These are phyloP conservation scores for Catharus ustulatus DNA, from an alignment of 2,797 vertebrate species.

Conservation along the genomic window DNA sequence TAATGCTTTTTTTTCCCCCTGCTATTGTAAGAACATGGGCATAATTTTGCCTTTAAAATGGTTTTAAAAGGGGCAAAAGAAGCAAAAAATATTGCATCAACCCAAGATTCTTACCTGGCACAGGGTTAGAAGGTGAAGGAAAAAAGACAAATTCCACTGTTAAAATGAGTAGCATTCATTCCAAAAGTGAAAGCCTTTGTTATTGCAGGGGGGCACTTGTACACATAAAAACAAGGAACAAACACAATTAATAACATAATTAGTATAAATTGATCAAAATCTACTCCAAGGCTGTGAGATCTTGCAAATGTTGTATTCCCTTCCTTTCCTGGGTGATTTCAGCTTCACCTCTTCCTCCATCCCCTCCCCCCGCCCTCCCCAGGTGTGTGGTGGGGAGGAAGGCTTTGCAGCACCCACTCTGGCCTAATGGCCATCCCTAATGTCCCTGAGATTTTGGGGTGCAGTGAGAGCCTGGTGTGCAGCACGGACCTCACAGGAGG, in stretches of 20 bases:
- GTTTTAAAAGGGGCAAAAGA: accelerated
- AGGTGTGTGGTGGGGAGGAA: not conserved
- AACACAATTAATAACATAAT: not conserved
- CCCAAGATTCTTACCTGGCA: not conserved
- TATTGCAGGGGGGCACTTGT: not conserved
- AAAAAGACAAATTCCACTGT: not conserved
- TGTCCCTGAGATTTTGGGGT: too few relatives aligned
- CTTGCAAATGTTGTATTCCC: not conserved
- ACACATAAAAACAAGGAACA: not conserved
- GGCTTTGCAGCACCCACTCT: not conserved
- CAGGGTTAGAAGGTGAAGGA: not conserved
- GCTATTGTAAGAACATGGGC: not conserved
- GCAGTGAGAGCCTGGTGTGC: not conserved
- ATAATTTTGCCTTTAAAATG: not conserved
- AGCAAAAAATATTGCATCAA: not conserved
- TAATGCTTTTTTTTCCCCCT: not conserved
- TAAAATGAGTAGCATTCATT: not conserved
- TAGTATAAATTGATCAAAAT: not conserved
- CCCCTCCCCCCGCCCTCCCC: too few relatives aligned
- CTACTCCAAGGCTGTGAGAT: not conserved
- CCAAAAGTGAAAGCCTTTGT: not conserved
- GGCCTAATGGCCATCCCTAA: not conserved
- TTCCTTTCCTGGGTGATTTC: not conserved
- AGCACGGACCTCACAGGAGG: accelerated
- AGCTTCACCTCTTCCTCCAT: not conserved